phyloP scores from a whole-genome alignment of 92 coral and sea anemone species.

The Palythoa caribaeorum region DNA sequence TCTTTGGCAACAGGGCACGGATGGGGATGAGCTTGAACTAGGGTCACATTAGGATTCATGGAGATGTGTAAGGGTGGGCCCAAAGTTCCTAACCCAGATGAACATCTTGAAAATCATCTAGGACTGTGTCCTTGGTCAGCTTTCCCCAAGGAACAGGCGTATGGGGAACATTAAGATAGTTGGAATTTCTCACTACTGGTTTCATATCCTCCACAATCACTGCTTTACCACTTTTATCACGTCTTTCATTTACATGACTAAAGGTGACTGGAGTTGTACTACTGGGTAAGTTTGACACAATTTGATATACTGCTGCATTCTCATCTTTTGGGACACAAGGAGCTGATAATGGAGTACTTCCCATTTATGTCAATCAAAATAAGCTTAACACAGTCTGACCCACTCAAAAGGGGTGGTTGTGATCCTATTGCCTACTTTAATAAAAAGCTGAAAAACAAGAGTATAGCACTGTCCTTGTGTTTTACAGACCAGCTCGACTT shows the following conservation, averaged over 20 bases:
- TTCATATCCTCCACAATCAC: background rate
- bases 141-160: conserved; percentile 40
- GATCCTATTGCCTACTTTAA: conserved; percentile 18
- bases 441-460: conserved; percentile 30
- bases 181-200: background rate
- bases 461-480: conserved; percentile 14
- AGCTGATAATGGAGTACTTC: no score
- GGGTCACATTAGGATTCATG: conserved; percentile 41
- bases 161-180: conserved; percentile 8
- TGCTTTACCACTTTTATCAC: background rate
- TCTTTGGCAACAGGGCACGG: conserved; percentile 1
- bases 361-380: background rate
- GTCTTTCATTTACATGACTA: background rate
- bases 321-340: background rate
- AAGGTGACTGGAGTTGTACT: background rate
- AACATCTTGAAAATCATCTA: conserved; percentile 26
- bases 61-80: conserved; percentile 47
- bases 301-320: background rate
- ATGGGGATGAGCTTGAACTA: conserved; percentile 43
- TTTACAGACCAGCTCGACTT: background rate
- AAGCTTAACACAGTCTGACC: background rate
- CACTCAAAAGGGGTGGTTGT: background rate
- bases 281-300: background rate
- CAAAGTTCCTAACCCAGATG: conserved; percentile 51
- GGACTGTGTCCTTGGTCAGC: conserved; percentile 25